Base-by-base conservation (phyloP, 2,113 vertebrate species). In the Cynocephalus volans region DNA sequence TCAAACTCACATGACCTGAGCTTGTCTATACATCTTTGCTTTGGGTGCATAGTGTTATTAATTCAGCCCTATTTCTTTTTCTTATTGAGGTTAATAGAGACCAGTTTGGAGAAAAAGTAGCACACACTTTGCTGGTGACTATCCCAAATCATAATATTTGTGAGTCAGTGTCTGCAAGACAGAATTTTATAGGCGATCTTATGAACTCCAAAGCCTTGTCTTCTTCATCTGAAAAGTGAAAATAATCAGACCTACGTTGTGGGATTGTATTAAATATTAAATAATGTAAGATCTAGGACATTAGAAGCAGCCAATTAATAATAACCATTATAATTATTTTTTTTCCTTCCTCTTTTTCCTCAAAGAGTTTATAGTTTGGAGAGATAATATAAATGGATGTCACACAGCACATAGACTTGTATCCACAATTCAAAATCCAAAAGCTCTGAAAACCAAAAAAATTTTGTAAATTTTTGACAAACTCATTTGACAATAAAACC, bases 391-490 rank as follows among this genome's bases (percentile, higher is more conserved):
- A 14, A 56, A 89, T 54, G 69, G 45, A 56, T 64, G 45, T 18
- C 24, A 31, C 28, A 52, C 5, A 82, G 10, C 14, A n/a, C 50
- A 45, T 3, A 45, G 24, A 56, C 28, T 52, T 14, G 1, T 64
- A 54, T 19, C 24, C 15, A 33, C 7, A 89, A 54, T 41, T 82
- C 21, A 81, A 81, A 75, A 26, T 56, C 18, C 12, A 28, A 76
- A 45, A 48, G n/a, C 26, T 76, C 19, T 50, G 33, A 73, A 73
- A 75, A 69, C 21, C 1, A 3, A 45, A 52, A 41, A 8, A 13
- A 75, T 91, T 94, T 86, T 62, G 10, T 21, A 92, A 85, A 19
- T 58, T 88, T 81, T 41, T 82, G 48, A 93, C 31, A 93, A 91
- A 82, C n/a, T 92, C 10, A 67, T 11, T 81, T 70, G 62, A 10